phyloP scores from a whole-genome alignment of 2,797 vertebrate species.

The Scleropages formosus region DNA sequence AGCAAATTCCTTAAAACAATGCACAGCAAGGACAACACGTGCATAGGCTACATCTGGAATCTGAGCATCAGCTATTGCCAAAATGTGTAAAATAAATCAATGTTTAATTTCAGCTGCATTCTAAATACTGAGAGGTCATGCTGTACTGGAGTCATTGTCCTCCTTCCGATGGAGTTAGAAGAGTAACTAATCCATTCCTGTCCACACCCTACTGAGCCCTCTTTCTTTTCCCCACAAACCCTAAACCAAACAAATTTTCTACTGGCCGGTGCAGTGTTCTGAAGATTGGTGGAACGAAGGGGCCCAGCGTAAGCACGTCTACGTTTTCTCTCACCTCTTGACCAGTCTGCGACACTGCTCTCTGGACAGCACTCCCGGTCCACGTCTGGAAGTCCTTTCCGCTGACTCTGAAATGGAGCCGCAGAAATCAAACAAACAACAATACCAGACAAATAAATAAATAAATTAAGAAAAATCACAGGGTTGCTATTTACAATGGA shows the following conservation, averaged over 20 bases:
- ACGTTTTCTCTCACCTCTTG: slow-evolving; percentile 35
- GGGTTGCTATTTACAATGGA: slow-evolving; percentile 36
- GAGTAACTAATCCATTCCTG: slow-evolving; percentile 49
- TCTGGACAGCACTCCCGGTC: slow-evolving; percentile 50
- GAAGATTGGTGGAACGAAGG: slow-evolving; percentile 40
- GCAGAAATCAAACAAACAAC: not conserved
- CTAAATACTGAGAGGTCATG: not conserved
- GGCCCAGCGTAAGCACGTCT: slow-evolving; percentile 29
- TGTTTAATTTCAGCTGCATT: not conserved
- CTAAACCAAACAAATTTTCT: slow-evolving; percentile 49
- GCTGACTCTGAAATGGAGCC: slow-evolving; percentile 50
- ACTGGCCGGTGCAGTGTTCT: slow-evolving; percentile 46
- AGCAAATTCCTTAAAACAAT: not conserved
- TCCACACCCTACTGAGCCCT: slow-evolving; percentile 54
- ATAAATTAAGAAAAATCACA: slow-evolving; percentile 49
- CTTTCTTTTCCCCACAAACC: slow-evolving; percentile 48
- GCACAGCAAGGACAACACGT: too few relatives aligned
- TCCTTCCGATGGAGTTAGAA: slow-evolving; percentile 34
- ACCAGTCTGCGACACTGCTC: slow-evolving; percentile 43
- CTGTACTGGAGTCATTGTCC: slow-evolving; percentile 16
- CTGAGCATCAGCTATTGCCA: too few relatives aligned
- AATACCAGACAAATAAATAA: slow-evolving; percentile 1
- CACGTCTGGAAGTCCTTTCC: slow-evolving; percentile 43
- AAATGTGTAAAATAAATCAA: not conserved
- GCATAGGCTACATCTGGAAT: not conserved